Evolutionary conservation across 2,797 vertebrate genomes (phyloP), one percentile per base, ranked within the genome.

Genomic region (Sebastes ruberrimus): DNA sequence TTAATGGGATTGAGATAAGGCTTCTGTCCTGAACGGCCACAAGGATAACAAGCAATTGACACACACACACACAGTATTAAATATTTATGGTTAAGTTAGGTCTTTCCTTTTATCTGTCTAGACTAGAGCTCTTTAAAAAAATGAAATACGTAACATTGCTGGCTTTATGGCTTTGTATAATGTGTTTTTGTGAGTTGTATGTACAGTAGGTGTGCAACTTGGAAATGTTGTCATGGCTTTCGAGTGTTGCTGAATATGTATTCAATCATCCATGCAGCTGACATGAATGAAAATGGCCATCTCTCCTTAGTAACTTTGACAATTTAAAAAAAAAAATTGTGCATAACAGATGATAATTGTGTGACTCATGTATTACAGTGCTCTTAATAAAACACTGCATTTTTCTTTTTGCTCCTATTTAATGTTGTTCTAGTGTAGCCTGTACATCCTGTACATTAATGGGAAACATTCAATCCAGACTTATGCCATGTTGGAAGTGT

Each of bases 1-100:
- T 84, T 78, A 86, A 85, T 71, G 75, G 72, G 67, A 52, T 60
- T 60, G 68, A 69, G 81, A 85, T 76, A 67, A 72, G 6, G 60
- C 63, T 10, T 63, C 77, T 73, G 67, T 83, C 71, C 74, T 76
- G 18, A 78, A 23, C 2, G 8, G 52, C 71, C 55, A 49, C 46
- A 53, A 22, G 25, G 53, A 71, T 28, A 69, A 81, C 61, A 59
- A 57, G 23, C 23, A 28, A 60, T 42, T 38, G 35, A 38, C 35
- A 60, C 70, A 49, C 35, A 64, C 62, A 59, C 35, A 62, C 32
- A 59, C 49, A 64, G 6, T 33, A 53, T 80, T 86, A 74, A 55
- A 22, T 80, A 30, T 71, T 82, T 74, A 66, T 49, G 59, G 65
- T 52, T 32, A 71, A 16, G 52, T 70, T 55, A 28, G 33, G 13